Percentiles rank a stretch among this genome's conserved stretches.
Evolutionary conservation across 30 jellyfish, hydroid and myxozoan genomes (phyloP).

Genomic region (Catostylus mosaicus): DNA sequence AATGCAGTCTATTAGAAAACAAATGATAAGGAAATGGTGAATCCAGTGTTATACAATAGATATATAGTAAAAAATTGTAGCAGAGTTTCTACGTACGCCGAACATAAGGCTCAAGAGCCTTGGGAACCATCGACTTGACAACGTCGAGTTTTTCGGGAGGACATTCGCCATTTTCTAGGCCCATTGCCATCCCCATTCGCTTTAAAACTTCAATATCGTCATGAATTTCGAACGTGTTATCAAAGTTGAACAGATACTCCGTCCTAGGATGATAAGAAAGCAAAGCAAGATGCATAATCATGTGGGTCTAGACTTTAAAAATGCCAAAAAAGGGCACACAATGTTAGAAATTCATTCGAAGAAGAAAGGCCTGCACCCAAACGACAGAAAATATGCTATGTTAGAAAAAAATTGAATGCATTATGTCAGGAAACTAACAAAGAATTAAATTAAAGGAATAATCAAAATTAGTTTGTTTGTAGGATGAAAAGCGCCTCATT

Average conservation of each 20-base stretch:
- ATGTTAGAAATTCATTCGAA: no score
- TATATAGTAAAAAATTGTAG: no score
- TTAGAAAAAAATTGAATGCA: no score
- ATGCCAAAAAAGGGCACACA: no score
- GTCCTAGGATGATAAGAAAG: conserved; percentile 55
- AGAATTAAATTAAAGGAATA: no score
- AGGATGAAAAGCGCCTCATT: no score
- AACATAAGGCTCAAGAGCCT: conserved; percentile 93
- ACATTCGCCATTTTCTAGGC: conserved; percentile 93
- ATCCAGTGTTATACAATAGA: neutral
- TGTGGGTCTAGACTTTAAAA: neutral
- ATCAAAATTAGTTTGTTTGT: no score
- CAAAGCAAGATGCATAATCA: neutral
- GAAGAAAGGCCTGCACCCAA: no score
- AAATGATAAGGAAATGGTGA: neutral
- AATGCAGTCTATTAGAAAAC: neutral
- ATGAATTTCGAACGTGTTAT: conserved; percentile 94
- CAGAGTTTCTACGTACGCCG: conserved; percentile 62
- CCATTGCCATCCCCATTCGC: conserved; percentile 96
- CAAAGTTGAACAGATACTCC: conserved; percentile 89
- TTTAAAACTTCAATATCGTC: conserved; percentile 97
- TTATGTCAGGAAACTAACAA: no score
- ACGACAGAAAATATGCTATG: no score
- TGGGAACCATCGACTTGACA: conserved; percentile 92
- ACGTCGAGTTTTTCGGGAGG: conserved; percentile 67